phyloP scores from a whole-genome alignment of 1,140 invertebrate genomes.

The Augochlora pura region DNA sequence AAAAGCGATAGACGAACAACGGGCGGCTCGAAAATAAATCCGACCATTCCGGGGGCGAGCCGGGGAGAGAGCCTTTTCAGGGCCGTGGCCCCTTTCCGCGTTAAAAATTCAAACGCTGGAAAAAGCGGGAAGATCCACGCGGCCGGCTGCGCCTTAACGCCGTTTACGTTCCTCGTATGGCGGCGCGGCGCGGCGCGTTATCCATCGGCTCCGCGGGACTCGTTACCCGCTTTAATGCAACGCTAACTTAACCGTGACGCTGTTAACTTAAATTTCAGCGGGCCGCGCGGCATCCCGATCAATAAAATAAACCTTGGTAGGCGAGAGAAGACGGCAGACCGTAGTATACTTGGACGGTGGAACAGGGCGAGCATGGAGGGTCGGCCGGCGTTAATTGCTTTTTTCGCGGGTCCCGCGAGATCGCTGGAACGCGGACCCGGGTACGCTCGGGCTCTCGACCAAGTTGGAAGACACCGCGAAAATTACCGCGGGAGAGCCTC shows the following conservation, averaged over 20 bases:
- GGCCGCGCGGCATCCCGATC: background rate
- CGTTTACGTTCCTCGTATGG: too few species aligned
- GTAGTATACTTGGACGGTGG: too few species aligned
- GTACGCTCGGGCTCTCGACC: too few species aligned
- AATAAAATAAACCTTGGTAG: background rate
- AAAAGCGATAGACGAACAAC: too few species aligned
- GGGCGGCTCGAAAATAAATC: too few species aligned
- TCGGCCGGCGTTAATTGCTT: background rate
- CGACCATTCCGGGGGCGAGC: too few species aligned
- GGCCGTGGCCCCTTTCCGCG: background rate
- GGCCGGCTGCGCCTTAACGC: background rate
- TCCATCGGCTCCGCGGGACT: background rate
- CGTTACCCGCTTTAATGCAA: background rate
- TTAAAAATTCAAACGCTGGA: constrained; percentile 23
- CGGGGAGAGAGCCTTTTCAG: background rate
- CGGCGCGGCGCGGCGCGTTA: too few species aligned
- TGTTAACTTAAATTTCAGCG: background rate
- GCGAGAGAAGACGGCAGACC: too few species aligned
- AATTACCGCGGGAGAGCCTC: too few species aligned
- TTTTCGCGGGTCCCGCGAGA: background rate
- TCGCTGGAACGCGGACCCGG: too few species aligned
- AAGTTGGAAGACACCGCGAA: too few species aligned
- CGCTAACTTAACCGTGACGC: background rate
- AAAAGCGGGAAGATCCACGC: constrained; percentile 44
- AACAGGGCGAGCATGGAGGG: too few species aligned